Percentiles rank a stretch among this genome's conserved stretches.
These are phyloP conservation scores for Grallaria varia DNA, from an alignment of 2,113 vertebrate genomes.

Conservation along the genomic window DNA sequence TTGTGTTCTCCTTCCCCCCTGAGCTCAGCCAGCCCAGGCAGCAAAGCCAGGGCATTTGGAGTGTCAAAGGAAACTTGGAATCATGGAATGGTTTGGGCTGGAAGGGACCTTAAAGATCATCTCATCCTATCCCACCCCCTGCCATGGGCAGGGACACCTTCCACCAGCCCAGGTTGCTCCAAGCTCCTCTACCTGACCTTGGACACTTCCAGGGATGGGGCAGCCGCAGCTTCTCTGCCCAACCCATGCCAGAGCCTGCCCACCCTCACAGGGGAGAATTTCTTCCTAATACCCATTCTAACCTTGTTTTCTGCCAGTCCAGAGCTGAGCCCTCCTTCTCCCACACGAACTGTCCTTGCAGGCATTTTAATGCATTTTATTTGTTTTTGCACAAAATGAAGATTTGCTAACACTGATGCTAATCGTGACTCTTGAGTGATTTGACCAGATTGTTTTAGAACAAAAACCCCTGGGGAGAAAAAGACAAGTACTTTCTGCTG, in stretches of 20 bases:
- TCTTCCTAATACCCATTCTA: neutral
- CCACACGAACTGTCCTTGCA: neutral
- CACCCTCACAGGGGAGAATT: neutral
- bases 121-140: rapidly evolving
- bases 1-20: too few relatives aligned
- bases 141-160: neutral
- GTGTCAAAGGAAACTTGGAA: neutral
- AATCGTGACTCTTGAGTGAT: neutral
- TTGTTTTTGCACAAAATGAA: neutral
- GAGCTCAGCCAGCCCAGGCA: too few relatives aligned
- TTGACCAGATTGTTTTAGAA: slow-evolving; percentile 35
- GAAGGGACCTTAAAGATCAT: neutral
- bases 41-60: too few relatives aligned
- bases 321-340: neutral
- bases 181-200: rapidly evolving
- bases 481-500: slow-evolving; percentile 4
- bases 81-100: neutral
- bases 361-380: neutral
- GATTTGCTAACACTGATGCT: slow-evolving; percentile 2
- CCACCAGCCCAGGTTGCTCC: rapidly evolving
- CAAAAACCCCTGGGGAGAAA: neutral
- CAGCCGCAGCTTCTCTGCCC: neutral
- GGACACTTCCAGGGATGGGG: neutral
- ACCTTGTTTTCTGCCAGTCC: neutral
- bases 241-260: rapidly evolving